Conservation (phyloP, 1,140 invertebrate genomes). For the Lepidostoma basale region DNA sequence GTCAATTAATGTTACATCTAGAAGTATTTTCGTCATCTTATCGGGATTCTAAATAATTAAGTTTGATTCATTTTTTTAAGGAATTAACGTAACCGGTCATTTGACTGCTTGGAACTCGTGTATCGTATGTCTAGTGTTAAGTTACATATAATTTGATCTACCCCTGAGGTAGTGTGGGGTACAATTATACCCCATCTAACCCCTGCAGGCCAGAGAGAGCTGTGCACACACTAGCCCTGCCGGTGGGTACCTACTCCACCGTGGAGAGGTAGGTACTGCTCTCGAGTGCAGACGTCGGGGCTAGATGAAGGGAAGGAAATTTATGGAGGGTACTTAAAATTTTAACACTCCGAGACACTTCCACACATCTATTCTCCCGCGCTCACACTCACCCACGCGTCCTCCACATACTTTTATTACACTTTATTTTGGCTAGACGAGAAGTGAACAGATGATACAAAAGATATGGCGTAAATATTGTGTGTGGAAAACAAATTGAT, state of each 20-base stretch:
- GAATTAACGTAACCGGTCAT: no score
- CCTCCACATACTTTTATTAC: not conserved
- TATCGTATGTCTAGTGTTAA: no score
- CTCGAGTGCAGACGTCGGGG: not conserved
- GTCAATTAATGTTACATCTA: no score
- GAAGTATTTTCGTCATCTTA: no score
- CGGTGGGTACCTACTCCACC: not conserved
- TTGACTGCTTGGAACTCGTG: no score
- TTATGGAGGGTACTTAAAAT: constrained; percentile 26
- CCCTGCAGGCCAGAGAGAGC: not conserved
- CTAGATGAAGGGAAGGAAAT: constrained; percentile 15
- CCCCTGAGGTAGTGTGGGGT: no score
- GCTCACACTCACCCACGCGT: constrained; percentile 1
- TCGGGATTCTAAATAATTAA: no score
- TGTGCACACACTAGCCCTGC: not conserved
- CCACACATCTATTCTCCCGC: not conserved
- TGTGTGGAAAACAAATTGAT: no score
- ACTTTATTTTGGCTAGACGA: constrained; percentile 17
- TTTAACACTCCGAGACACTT: constrained; percentile 4
- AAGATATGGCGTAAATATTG: no score
- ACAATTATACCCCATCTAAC: not conserved
- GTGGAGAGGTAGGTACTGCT: not conserved
- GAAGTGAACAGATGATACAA: no score
- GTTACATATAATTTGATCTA: no score
- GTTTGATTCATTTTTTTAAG: no score